Conservation (phyloP, 2,797 vertebrate species). For the Columba guinea region DNA sequence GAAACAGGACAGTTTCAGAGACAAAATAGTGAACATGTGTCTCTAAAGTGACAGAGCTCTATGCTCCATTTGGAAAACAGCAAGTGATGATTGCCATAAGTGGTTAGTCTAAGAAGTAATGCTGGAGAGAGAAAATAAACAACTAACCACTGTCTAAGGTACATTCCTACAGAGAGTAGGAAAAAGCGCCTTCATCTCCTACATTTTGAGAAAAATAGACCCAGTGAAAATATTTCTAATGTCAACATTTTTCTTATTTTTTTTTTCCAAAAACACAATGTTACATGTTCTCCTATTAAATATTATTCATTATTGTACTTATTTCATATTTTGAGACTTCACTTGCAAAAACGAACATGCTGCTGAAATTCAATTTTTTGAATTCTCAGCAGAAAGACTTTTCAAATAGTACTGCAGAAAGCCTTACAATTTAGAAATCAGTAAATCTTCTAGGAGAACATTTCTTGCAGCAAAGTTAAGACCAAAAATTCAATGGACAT, state of each 20-base stretch:
- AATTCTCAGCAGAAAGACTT: neutral
- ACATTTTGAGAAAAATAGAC: neutral
- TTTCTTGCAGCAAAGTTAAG: constrained; percentile 1
- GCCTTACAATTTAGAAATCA: neutral
- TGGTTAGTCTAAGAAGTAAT: neutral
- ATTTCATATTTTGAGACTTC: neutral
- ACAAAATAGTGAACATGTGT: neutral
- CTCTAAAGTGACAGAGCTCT: neutral
- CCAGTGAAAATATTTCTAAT: neutral
- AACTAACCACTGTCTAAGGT: neutral
- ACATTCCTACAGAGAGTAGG: neutral
- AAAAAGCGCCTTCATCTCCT: neutral
- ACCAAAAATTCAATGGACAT: neutral
- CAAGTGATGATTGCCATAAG: neutral
- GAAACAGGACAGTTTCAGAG: neutral
- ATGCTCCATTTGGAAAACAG: neutral
- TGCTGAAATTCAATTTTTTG: neutral
- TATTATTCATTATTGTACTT: neutral
- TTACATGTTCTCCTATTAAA: neutral
- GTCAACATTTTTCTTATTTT: neutral
- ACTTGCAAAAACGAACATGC: neutral
- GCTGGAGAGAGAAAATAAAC: neutral
- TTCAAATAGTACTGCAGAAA: constrained; percentile 1
- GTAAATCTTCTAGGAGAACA: neutral
- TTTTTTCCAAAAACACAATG: neutral